A percentile compares a stretch with the other conserved stretches of the same genome.
phyloP scores from a whole-genome alignment of 2,113 vertebrate species.

The Benthochromis sp. region DNA sequence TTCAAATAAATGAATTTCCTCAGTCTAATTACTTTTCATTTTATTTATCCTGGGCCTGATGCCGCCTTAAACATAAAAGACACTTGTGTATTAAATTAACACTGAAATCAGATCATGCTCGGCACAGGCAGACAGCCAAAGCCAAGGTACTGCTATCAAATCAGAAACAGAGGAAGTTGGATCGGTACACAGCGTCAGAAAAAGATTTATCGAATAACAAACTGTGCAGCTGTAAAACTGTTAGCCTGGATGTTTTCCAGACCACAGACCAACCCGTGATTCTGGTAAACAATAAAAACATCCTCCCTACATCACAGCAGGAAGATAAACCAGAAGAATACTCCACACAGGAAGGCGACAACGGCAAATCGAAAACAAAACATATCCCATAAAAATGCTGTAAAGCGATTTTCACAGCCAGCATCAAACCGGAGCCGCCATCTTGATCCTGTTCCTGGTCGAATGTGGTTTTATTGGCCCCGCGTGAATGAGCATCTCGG shows the following conservation, averaged over 20 bases:
- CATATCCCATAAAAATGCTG: background rate
- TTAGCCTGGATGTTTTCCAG: background rate
- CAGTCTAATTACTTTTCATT: background rate
- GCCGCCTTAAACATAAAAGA: background rate
- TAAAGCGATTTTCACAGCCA: background rate
- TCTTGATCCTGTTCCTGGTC: background rate
- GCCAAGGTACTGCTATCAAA: background rate
- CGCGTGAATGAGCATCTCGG: background rate
- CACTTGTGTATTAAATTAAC: background rate
- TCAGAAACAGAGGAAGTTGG: background rate
- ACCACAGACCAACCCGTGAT: background rate
- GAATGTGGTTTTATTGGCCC: background rate
- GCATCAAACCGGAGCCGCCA: background rate
- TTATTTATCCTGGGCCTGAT: background rate
- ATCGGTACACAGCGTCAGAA: background rate
- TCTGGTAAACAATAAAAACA: background rate
- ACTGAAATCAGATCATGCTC: background rate
- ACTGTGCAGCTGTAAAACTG: background rate
- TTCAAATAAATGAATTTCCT: background rate
- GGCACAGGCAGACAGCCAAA: background rate
- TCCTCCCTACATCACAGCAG: background rate
- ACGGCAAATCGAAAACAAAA: background rate
- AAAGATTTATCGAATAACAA: background rate
- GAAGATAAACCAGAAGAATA: background rate
- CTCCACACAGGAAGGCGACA: background rate